Evolutionary conservation across 2,113 vertebrate genomes (phyloP).

Genomic region (Laterallus jamaicensis): DNA sequence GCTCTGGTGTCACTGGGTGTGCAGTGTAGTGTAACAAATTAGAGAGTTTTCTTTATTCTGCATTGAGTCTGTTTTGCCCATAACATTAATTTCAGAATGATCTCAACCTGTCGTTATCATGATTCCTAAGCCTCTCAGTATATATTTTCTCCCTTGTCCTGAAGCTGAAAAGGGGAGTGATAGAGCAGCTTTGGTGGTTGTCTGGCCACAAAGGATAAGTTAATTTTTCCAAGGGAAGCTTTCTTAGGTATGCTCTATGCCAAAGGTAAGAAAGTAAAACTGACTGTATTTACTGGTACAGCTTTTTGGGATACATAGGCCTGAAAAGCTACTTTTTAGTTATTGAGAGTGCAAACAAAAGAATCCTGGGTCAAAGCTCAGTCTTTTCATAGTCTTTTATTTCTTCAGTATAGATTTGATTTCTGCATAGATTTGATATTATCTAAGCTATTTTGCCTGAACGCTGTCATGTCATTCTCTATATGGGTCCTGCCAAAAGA

Average conservation of each 20-base stretch:
- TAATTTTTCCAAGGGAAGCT: constrained; percentile 5
- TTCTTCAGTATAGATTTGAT: constrained; percentile 9
- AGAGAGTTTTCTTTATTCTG: no score
- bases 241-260: not conserved
- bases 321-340: constrained; percentile 7
- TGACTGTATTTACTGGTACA: not conserved
- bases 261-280: constrained; percentile 2
- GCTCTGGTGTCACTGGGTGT: no score
- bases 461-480: not conserved
- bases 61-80: no score
- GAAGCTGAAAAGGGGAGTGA: no score
- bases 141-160: no score
- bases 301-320: not conserved
- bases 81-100: no score
- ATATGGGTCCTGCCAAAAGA: not conserved
- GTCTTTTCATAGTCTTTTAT: constrained; percentile 9
- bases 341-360: constrained; percentile 27
- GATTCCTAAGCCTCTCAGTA: no score
- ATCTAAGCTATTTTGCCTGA: constrained; percentile 7
- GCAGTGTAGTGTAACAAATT: no score
- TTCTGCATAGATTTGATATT: constrained; percentile 46
- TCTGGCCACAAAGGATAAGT: not conserved
- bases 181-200: no score
- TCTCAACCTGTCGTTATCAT: no score
- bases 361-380: constrained; percentile 34